A percentile compares a stretch with the other conserved stretches of the same genome.
phyloP scores from a whole-genome alignment of 2,888 invertebrate genomes.

The Lasioglossum oenotherae region DNA sequence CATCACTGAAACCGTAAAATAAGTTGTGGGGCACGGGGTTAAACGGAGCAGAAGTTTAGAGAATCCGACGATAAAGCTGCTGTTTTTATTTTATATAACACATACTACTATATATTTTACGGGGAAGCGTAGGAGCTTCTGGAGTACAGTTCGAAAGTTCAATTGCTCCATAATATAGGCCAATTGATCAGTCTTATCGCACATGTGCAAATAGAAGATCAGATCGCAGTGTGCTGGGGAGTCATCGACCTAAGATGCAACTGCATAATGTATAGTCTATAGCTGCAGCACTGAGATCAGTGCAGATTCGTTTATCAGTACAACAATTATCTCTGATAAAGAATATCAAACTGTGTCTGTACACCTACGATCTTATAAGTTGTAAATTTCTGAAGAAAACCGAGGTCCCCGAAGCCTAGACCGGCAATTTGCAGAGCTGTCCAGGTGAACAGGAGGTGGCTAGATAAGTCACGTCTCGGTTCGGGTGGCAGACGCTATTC shows the following conservation, averaged over 20 bases:
- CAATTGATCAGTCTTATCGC: neutral
- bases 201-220: conserved; percentile 1
- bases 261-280: neutral
- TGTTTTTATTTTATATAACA: no score
- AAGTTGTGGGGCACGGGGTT: no score
- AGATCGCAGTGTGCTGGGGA: neutral
- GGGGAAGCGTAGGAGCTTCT: neutral
- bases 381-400: neutral
- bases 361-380: no score
- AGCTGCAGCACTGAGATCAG: neutral
- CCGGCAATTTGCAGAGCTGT: neutral
- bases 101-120: neutral
- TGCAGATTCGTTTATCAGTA: neutral
- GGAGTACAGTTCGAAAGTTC: neutral
- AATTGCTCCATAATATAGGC: neutral
- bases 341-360: neutral
- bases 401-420: neutral
- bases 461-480: neutral
- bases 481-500: neutral
- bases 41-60: neutral
- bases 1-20: no score
- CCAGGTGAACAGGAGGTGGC: neutral
- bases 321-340: neutral
- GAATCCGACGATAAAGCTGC: neutral
- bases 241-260: conserved; percentile 1